Evolutionary conservation across 2,888 invertebrate species (phyloP).

Genomic region (Chouioia cunea): DNA sequence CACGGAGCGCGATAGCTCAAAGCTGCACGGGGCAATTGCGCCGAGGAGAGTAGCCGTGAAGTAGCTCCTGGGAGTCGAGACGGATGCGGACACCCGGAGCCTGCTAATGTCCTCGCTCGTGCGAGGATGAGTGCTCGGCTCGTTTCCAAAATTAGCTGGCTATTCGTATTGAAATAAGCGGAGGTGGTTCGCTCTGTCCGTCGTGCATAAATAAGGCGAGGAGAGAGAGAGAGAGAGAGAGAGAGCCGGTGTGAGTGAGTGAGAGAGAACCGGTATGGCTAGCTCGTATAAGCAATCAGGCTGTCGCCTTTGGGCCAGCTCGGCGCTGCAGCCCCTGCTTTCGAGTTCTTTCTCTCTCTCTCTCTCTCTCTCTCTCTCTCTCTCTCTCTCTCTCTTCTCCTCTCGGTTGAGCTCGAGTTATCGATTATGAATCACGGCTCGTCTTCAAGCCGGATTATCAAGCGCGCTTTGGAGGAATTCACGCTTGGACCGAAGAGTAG

Average conservation of each 20-base stretch:
- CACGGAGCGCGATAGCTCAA: no score
- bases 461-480: conserved; percentile 21
- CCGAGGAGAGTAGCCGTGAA: conserved; percentile 31
- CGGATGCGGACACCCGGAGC: no score
- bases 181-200: not conserved
- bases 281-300: conserved; percentile 63
- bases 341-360: no score
- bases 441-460: conserved; percentile 41
- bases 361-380: no score
- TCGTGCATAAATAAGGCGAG: conserved; percentile 35
- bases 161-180: conserved; percentile 41
- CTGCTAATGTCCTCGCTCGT: no score
- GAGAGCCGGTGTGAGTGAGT: conserved; percentile 40
- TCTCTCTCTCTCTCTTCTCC: conserved; percentile 1
- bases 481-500: no score
- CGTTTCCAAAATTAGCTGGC: conserved; percentile 41
- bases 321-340: not conserved
- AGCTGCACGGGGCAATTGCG: no score
- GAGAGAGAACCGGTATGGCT: conserved; percentile 56
- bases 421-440: conserved; percentile 46
- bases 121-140: conserved; percentile 27
- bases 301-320: conserved; percentile 37
- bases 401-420: conserved; percentile 39
- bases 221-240: conserved; percentile 32
- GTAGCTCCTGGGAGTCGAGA: conserved; percentile 30